Percentiles rank a stretch among this genome's conserved stretches.
phyloP scores from a whole-genome alignment of 2,888 invertebrate genomes.

The Meliscaeva auricollis region DNA sequence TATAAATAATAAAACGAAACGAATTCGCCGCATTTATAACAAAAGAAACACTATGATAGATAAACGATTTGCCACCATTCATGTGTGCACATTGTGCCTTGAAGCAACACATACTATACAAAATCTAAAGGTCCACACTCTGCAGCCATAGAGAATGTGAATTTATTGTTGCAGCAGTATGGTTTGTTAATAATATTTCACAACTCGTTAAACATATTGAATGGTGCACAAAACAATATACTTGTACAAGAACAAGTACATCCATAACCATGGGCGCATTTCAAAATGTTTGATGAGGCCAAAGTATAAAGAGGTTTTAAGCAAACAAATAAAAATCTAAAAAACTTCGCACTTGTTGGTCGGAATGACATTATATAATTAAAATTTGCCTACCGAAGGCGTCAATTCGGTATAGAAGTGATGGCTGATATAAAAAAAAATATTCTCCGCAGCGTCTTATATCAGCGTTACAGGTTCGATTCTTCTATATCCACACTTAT shows the following conservation, averaged over 20 bases:
- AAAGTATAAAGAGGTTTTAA: too few relatives aligned
- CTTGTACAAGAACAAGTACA: constrained; percentile 31
- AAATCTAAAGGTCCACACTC: constrained; percentile 52
- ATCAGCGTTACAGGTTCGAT: too few relatives aligned
- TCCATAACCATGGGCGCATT: constrained; percentile 9
- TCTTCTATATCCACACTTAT: too few relatives aligned
- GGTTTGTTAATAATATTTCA: constrained; percentile 76
- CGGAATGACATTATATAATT: too few relatives aligned
- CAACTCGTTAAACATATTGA: constrained; percentile 73
- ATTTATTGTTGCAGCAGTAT: constrained; percentile 74
- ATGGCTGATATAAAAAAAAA: too few relatives aligned
- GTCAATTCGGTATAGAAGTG: too few relatives aligned
- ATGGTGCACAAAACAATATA: constrained; percentile 49
- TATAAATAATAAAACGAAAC: constrained; percentile 21
- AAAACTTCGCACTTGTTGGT: too few relatives aligned
- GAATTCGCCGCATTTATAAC: constrained; percentile 43
- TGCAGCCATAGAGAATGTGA: constrained; percentile 65
- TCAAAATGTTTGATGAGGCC: not conserved
- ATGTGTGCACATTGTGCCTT: constrained; percentile 73
- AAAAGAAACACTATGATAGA: constrained; percentile 40
- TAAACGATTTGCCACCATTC: constrained; percentile 76
- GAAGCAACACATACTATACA: constrained; percentile 32
- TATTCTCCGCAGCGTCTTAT: too few relatives aligned
- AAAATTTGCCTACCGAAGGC: too few relatives aligned
- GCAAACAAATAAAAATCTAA: too few relatives aligned